Evolutionary conservation across 2,888 invertebrate species (phyloP).

Genomic region (Imbricaverruca yamaguchii): DNA sequence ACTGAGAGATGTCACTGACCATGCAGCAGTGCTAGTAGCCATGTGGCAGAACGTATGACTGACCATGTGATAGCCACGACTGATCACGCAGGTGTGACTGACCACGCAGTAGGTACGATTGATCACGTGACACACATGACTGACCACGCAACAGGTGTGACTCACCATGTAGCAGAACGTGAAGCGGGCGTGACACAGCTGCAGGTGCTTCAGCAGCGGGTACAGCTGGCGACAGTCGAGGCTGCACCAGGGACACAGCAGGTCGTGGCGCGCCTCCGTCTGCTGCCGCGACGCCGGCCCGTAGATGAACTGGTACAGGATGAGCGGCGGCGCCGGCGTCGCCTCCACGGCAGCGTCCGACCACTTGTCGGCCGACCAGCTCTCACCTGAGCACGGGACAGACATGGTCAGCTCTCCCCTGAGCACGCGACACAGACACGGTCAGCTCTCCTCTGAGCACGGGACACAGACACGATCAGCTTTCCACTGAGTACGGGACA

Average conservation of each 20-base stretch:
- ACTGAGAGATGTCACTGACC: no score
- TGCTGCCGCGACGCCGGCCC: slow-evolving; percentile 91
- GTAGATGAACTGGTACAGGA: slow-evolving; percentile 92
- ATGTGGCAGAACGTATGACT: no score
- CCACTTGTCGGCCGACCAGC: slow-evolving; percentile 4
- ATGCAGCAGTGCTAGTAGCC: no score
- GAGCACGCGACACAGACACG: no score
- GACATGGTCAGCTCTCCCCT: no score
- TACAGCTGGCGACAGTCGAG: slow-evolving; percentile 80
- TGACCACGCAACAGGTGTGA: slow-evolving; percentile 35
- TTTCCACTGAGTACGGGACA: no score
- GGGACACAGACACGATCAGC: no score
- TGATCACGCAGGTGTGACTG: no score
- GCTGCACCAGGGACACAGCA: slow-evolving; percentile 94
- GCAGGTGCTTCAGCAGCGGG: slow-evolving; percentile 84
- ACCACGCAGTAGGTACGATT: no score
- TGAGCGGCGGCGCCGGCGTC: slow-evolving; percentile 51
- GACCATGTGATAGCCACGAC: no score
- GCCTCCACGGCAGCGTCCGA: slow-evolving; percentile 26
- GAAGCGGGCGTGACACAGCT: slow-evolving; percentile 86
- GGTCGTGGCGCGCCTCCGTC: slow-evolving; percentile 86
- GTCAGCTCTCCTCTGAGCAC: no score
- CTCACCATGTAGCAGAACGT: slow-evolving; percentile 82
- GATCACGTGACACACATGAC: no score
- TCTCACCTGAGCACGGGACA: background rate